Base-by-base conservation (phyloP, 1,140 invertebrate genomes). In the Zaprionus ornatus region DNA sequence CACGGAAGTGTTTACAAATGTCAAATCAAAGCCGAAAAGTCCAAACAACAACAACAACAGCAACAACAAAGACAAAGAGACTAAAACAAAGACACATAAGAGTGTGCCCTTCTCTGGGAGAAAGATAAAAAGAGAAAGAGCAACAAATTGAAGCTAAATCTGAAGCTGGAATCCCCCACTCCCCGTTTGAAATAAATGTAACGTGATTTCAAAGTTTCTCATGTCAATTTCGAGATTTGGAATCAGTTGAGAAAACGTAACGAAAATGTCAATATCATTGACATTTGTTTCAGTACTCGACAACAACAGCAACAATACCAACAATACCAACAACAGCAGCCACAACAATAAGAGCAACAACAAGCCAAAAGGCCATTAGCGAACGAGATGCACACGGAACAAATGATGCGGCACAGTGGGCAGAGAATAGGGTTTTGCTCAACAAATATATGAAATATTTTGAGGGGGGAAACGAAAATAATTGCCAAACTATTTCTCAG, bases 211-310 rank as follows among this genome's bases (percentile, higher is more conserved):
- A 75, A 74, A 62, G 79, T 82, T 90, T 90, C 85, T 77, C 85
- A 90, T 90, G 85, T 85, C 85, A 90, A 85, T 90, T 85, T 85
- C 40, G 50, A 79, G 78, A 90, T 75, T 81, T 74, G 62, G 74
- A 73, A 86, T 82, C 77, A 52, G 37, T 80, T 72, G 42, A 77
- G 63, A 64, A 63, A 79, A 63, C 77, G 52, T 79, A 85, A 83
- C 77, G 69, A 77, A 90, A 80, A 90, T 85, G 85, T 90, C 85
- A 90, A 90, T 90, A 90, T 73, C 85, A 72, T 80, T 90, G 84
- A 77, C 84, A 88, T 88, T 88, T 88, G 68, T 64, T 74, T 71
- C 78, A 75, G 61, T 67, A 75, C 60, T 70, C 65, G 65, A 45
- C 50, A 40, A 57, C 29, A 65, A 54, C 10, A 40, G 37, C 35